phyloP scores from a whole-genome alignment of 1,140 invertebrate species.

The Meloidogyne hapla region DNA sequence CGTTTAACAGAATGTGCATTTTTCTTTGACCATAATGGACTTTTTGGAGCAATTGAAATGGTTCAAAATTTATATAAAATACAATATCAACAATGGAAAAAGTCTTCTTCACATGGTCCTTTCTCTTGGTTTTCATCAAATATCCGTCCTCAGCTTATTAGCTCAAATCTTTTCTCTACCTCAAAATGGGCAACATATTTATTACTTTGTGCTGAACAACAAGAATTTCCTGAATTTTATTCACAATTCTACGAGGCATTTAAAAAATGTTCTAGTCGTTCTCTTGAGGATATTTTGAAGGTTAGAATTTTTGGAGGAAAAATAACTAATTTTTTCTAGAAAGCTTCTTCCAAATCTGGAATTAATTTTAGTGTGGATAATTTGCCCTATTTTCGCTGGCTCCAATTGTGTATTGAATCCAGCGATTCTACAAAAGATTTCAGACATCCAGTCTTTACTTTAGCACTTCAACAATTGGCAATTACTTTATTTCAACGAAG shows the following conservation, averaged over 20 bases:
- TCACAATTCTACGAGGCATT: constrained; percentile 14
- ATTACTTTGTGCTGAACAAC: constrained; percentile 36
- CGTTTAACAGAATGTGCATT: constrained; percentile 26
- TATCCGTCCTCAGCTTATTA: constrained; percentile 37
- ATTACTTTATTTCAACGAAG: constrained; percentile 34
- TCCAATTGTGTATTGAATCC: constrained; percentile 31
- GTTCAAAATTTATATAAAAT: constrained; percentile 35
- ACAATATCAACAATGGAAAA: constrained; percentile 34
- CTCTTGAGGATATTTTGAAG: constrained; percentile 39
- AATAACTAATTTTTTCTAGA: constrained; percentile 26
- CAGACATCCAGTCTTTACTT: constrained; percentile 34
- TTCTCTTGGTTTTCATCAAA: constrained; percentile 46
- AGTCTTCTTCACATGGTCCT: constrained; percentile 36
- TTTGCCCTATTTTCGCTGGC: constrained; percentile 41
- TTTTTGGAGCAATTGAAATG: constrained; percentile 38
- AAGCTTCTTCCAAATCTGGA: constrained; percentile 35
- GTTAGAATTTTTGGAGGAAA: background rate
- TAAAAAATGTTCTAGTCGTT: constrained; percentile 36
- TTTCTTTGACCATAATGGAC: constrained; percentile 29
- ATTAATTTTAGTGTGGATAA: constrained; percentile 32
- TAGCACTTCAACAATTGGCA: constrained; percentile 41
- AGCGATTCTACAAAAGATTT: background rate
- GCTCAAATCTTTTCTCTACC: constrained; percentile 8
- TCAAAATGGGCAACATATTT: constrained; percentile 46
- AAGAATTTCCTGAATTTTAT: constrained; percentile 21